phyloP scores from a whole-genome alignment of 2,113 vertebrate genomes.

The Lophura nycthemera region DNA sequence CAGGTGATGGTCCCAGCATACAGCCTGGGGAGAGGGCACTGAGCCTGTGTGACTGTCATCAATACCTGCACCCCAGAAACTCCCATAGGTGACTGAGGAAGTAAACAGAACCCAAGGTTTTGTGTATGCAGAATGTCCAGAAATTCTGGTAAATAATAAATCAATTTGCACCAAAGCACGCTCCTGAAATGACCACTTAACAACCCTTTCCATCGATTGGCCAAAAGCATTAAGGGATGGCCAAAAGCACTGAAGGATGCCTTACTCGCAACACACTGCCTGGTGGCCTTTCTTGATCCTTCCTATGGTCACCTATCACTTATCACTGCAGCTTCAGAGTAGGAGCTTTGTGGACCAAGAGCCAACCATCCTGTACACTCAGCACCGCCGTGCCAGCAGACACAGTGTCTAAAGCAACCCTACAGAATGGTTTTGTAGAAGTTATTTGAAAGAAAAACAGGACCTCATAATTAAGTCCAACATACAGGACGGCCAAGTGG shows the following conservation, averaged over 20 bases:
- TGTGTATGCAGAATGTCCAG: neutral
- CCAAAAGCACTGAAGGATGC: neutral
- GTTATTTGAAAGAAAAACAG: neutral
- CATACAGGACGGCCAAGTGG: neutral
- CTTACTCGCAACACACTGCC: neutral
- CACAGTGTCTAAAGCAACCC: neutral
- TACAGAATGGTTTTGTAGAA: neutral
- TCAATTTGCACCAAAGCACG: too few relatives aligned
- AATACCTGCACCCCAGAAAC: neutral
- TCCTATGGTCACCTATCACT: neutral
- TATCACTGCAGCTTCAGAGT: neutral
- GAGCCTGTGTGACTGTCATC: rapidly evolving
- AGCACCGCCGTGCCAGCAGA: neutral
- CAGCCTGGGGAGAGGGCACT: neutral
- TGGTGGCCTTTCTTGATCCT: neutral
- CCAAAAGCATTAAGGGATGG: too few relatives aligned
- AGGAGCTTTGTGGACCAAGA: neutral
- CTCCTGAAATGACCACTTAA: too few relatives aligned
- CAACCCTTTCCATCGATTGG: too few relatives aligned
- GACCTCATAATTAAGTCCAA: neutral
- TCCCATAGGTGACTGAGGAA: neutral
- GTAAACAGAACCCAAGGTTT: neutral
- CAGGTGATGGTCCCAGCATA: neutral
- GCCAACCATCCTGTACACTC: neutral
- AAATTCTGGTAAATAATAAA: neutral